Base-by-base conservation (phyloP, 1,140 invertebrate species). In the Homarus americanus region DNA sequence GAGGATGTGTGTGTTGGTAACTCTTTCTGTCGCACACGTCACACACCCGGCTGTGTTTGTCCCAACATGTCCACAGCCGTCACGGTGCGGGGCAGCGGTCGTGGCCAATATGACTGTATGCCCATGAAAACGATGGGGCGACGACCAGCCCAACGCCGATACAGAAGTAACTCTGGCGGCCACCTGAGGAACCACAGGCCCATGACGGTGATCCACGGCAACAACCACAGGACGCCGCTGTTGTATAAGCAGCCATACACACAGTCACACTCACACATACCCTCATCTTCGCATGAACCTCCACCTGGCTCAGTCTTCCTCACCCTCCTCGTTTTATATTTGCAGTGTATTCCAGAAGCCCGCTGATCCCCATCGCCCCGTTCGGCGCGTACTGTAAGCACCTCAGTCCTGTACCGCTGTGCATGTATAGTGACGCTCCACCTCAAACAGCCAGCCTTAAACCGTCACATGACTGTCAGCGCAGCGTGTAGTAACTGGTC, bases 31-130 rank as follows among this genome's bases (percentile, higher is more conserved):
- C n/a, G 12, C 7, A 72, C 83, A 41, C 63, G 63, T 10, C 91
- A 91, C 53, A 78, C 49, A 41, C 76, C 90, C 12, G 76, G 53
- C 41, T 91, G 91, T 58, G 76, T 82, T 1, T 91, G 91, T 44
- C 91, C 75, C 17, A 17, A 82, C n/a, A 82, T 73, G 80, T 91
- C 79, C 28, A 82, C 63, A 32, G 84, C 91, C 34, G 63, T 87
- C 58, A 82, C 91, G 28, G 72, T 44, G 17, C 44, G 32, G 7
- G 17, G 40, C 4, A 36, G 41, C 17, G 44, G 66, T 0, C 63
- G 66, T 28, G n/a, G 72, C 32, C 44, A 72, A 40, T 91, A 85
- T 40, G 91, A 91, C 41, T 91, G 91, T 41, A 73, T 82, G 91
- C 91, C 76, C 32, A 82, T 87, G 76, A 34, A 49, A n/a, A 79